Conservation (phyloP, 2,888 invertebrate genomes). For the Hofmannophila pseudospretella region DNA sequence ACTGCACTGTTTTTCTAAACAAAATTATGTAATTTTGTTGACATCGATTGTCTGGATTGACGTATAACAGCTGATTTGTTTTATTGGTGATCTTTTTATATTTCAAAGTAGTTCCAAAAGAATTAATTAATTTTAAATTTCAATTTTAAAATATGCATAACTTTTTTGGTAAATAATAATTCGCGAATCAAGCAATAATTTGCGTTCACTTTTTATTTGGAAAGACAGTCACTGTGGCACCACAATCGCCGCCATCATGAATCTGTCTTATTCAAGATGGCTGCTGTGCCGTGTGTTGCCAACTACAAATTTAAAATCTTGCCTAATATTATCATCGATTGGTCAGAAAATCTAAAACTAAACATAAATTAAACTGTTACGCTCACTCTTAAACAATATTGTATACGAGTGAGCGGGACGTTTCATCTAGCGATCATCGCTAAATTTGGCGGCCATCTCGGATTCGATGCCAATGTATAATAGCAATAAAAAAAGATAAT, state of each 20-base stretch:
- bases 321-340: too few species aligned
- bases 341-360: too few species aligned
- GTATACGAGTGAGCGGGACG: too few species aligned
- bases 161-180: slow-evolving; percentile 36
- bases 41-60: slow-evolving; percentile 67
- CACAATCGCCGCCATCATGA: slow-evolving; percentile 36
- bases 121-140: slow-evolving; percentile 18
- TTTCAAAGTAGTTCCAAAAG: slow-evolving; percentile 25
- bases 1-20: slow-evolving; percentile 75
- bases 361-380: too few species aligned
- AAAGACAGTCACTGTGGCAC: slow-evolving; percentile 47
- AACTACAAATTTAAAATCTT: too few species aligned
- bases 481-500: too few species aligned
- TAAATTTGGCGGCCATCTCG: too few species aligned
- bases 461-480: too few species aligned
- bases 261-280: slow-evolving; percentile 66
- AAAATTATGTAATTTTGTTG: slow-evolving; percentile 80
- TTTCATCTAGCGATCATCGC: too few species aligned
- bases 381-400: too few species aligned
- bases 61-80: slow-evolving; percentile 78
- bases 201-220: slow-evolving; percentile 56
- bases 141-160: slow-evolving; percentile 31
- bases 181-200: slow-evolving; percentile 25
- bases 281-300: slow-evolving; percentile 30
- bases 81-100: slow-evolving; percentile 67